These are phyloP conservation scores for Smithornis capensis DNA, from an alignment of 2,113 vertebrate genomes.

Conservation along the genomic window DNA sequence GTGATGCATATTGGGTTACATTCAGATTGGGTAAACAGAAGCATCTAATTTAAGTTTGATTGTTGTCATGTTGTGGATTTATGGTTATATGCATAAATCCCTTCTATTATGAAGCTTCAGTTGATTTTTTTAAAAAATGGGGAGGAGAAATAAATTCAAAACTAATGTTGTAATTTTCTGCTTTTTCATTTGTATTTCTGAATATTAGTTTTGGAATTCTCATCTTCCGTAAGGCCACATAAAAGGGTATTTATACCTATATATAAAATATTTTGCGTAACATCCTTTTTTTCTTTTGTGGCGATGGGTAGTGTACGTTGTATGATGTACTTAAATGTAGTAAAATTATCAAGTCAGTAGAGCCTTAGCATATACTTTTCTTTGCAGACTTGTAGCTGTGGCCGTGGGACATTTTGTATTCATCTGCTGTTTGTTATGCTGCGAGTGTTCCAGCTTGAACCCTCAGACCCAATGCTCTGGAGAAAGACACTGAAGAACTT, in stretches of 20 bases:
- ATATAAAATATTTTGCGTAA: background rate
- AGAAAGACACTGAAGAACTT: conserved; percentile 91
- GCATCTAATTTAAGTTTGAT: background rate
- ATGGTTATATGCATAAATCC: background rate
- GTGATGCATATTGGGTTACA: background rate
- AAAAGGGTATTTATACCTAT: background rate
- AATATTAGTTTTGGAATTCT: background rate
- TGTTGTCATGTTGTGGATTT: background rate
- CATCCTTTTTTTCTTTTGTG: background rate
- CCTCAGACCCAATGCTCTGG: conserved; percentile 87
- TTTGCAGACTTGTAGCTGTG: conserved; percentile 88
- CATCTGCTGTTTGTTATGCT: conserved; percentile 91
- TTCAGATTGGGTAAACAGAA: background rate
- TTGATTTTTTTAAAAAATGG: background rate
- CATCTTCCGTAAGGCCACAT: background rate
- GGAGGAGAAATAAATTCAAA: fast-evolving
- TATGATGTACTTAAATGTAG: background rate
- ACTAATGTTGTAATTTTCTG: background rate
- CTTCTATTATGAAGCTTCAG: background rate
- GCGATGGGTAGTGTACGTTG: fast-evolving
- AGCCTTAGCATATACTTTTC: background rate
- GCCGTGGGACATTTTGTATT: conserved; percentile 88
- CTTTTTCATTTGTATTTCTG: background rate
- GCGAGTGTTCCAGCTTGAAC: conserved; percentile 84
- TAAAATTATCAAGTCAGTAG: background rate